These are phyloP conservation scores for Takifugu flavidus DNA, from an alignment of 2,113 vertebrate genomes.

Conservation along the genomic window DNA sequence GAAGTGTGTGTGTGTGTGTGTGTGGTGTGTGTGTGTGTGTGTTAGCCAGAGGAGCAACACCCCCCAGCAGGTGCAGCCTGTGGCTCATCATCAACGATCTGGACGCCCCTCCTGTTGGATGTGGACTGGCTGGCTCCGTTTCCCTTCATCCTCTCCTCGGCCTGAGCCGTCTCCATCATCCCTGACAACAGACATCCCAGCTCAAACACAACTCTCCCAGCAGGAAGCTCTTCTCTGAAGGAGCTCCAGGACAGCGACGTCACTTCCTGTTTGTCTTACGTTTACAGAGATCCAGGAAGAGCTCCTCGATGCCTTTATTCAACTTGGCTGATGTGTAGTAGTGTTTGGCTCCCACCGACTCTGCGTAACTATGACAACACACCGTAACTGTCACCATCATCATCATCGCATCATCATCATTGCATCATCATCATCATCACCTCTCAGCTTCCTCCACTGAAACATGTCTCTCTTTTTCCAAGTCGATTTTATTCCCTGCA, in stretches of 20 bases:
- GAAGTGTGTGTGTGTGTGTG: constrained; percentile 18
- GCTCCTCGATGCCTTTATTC: constrained; percentile 98
- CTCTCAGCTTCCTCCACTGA: constrained; percentile 94
- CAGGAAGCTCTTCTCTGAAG: background rate
- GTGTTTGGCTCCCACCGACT: constrained; percentile 97
- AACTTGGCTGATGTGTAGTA: constrained; percentile 98
- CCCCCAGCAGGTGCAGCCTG: constrained; percentile 83
- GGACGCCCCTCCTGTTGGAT: constrained; percentile 84
- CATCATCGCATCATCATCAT: constrained; percentile 24
- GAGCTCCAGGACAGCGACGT: background rate
- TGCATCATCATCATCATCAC: constrained; percentile 65
- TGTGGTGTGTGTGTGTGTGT: constrained; percentile 30
- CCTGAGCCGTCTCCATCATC: constrained; percentile 96
- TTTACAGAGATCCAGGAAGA: constrained; percentile 99
- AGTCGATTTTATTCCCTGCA: constrained; percentile 95
- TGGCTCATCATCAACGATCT: constrained; percentile 96
- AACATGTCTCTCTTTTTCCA: constrained; percentile 97
- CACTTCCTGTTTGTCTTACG: constrained; percentile 72
- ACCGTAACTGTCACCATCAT: background rate
- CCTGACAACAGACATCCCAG: constrained; percentile 65
- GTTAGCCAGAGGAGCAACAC: constrained; percentile 93
- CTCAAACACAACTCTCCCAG: background rate
- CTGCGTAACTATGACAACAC: constrained; percentile 81
- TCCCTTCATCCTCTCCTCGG: constrained; percentile 88
- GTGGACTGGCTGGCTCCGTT: constrained; percentile 86